Evolutionary conservation across 2,797 vertebrate species (phyloP).

Genomic region (Alosa sapidissima): DNA sequence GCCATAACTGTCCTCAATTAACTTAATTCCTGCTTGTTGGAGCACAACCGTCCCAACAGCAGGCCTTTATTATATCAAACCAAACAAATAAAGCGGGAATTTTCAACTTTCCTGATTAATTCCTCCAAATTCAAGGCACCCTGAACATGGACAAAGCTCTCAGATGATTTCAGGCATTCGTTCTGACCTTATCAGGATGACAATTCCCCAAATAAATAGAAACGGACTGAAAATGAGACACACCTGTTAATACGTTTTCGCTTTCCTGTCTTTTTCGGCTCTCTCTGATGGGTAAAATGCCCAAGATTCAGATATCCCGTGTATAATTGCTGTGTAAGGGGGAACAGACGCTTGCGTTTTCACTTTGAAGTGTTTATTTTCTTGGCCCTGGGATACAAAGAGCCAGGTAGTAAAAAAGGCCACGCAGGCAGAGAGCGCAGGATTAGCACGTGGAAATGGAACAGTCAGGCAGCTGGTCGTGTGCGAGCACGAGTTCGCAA

Average conservation of each 20-base stretch:
- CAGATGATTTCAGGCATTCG: background rate
- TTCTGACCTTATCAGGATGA: background rate
- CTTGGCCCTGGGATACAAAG: slow-evolving; percentile 54
- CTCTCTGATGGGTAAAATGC: background rate
- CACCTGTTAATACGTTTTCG: background rate
- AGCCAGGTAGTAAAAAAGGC: slow-evolving; percentile 24
- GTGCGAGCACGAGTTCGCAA: background rate
- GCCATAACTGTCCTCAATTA: slow-evolving; percentile 10
- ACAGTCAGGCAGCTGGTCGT: background rate
- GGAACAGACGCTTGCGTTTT: slow-evolving; percentile 54
- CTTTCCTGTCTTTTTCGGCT: background rate
- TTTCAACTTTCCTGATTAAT: background rate
- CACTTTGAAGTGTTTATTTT: slow-evolving; percentile 65
- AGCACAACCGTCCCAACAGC: background rate
- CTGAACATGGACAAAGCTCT: background rate
- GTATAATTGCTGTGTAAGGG: slow-evolving; percentile 45
- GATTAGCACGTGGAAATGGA: background rate
- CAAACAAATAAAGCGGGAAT: background rate
- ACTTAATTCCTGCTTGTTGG: background rate
- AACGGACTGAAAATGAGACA: background rate
- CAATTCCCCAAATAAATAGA: background rate
- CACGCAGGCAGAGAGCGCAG: background rate
- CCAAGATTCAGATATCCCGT: background rate
- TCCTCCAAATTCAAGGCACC: background rate
- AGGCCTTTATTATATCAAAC: slow-evolving; percentile 2